These are phyloP conservation scores for Zenarchopterus dispar DNA, from an alignment of 2,797 vertebrate species.

Conservation along the genomic window DNA sequence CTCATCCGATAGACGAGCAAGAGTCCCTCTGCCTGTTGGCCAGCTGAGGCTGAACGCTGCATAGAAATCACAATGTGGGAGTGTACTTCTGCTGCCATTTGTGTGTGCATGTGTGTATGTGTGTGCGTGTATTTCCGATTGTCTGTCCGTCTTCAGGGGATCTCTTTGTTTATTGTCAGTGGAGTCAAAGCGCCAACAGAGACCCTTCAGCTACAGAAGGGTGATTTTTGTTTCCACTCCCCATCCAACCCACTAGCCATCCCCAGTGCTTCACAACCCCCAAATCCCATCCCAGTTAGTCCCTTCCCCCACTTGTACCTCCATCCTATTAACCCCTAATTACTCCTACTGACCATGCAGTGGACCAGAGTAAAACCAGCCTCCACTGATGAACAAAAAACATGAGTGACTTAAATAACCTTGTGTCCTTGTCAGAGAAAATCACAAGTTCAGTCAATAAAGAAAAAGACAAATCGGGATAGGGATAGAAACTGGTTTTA, in stretches of 20 bases:
- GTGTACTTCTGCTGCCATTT: conserved; percentile 15
- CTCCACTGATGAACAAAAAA: conserved; percentile 25
- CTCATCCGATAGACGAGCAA: conserved; percentile 70
- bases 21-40: conserved; percentile 58
- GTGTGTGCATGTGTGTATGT: conserved; percentile 11
- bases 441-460: not conserved
- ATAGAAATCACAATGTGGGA: conserved; percentile 24
- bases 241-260: conserved; percentile 36
- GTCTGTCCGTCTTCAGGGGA: conserved; percentile 55
- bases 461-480: too few species aligned
- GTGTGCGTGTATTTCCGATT: conserved; percentile 23
- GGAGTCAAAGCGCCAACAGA: conserved; percentile 50
- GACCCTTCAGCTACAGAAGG: conserved; percentile 47
- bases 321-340: conserved; percentile 83
- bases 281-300: conserved; percentile 67
- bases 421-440: conserved; percentile 3
- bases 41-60: conserved; percentile 48
- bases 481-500: too few species aligned
- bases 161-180: conserved; percentile 70
- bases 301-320: conserved; percentile 75
- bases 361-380: conserved; percentile 40
- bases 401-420: conserved; percentile 30
- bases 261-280: conserved; percentile 70
- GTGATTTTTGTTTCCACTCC: conserved; percentile 57
- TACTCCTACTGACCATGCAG: conserved; percentile 73